phyloP scores from a whole-genome alignment of 1,140 invertebrate species.

The Heliothis virescens region DNA sequence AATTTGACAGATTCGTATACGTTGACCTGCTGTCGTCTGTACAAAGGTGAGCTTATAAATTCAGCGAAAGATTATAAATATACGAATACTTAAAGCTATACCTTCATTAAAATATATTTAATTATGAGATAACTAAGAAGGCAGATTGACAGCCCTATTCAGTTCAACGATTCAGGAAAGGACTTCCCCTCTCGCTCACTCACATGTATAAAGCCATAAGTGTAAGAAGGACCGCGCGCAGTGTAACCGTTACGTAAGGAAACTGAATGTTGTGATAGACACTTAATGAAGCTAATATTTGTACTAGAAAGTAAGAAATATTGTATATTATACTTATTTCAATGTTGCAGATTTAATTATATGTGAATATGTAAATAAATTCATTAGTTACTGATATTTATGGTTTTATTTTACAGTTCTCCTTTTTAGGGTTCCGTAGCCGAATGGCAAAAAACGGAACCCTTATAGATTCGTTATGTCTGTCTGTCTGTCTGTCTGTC shows the following conservation, averaged over 20 bases:
- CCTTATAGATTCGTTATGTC: too few species aligned
- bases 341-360: slow-evolving; percentile 78
- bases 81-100: not conserved
- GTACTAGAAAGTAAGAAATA: slow-evolving; percentile 63
- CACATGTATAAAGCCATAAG: slow-evolving; percentile 26
- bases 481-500: too few species aligned
- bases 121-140: not conserved
- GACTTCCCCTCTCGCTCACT: slow-evolving; percentile 28
- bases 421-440: too few species aligned
- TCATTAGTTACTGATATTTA: slow-evolving; percentile 71
- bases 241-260: slow-evolving; percentile 60
- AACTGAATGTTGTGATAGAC: slow-evolving; percentile 84
- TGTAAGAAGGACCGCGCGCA: slow-evolving; percentile 42
- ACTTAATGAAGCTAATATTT: slow-evolving; percentile 66
- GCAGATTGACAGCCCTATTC: not conserved
- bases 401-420: slow-evolving; percentile 55
- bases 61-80: slow-evolving; percentile 17
- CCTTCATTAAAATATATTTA: not conserved
- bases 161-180: not conserved
- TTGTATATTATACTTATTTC: slow-evolving; percentile 70
- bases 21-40: too few species aligned
- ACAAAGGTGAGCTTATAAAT: slow-evolving; percentile 34
- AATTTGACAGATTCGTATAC: too few species aligned
- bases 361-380: slow-evolving; percentile 85
- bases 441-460: too few species aligned